Evolutionary conservation across 2,797 vertebrate species (phyloP).

Genomic region (Peromyscus eremicus): DNA sequence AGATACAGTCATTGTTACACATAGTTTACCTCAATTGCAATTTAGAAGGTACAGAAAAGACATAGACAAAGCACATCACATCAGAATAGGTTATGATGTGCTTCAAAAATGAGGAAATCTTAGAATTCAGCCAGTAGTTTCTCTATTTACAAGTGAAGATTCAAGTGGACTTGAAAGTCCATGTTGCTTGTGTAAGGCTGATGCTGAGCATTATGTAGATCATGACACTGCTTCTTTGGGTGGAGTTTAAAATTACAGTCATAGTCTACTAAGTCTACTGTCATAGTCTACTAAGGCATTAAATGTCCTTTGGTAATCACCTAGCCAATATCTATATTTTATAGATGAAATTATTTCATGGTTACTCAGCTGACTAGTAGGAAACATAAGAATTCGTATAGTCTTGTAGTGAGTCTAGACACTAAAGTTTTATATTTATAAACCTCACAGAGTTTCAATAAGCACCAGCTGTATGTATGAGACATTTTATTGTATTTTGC

Average conservation of each 20-base stretch:
- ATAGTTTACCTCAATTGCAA: neutral
- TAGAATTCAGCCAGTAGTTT: neutral
- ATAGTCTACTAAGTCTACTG: neutral
- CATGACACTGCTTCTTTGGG: neutral
- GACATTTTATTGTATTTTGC: constrained; percentile 57
- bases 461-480: constrained; percentile 32
- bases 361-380: neutral
- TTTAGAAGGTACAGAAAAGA: neutral
- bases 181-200: neutral
- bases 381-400: constrained; percentile 55
- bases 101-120: neutral
- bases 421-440: constrained; percentile 57
- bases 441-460: constrained; percentile 15
- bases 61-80: neutral
- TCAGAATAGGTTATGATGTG: neutral
- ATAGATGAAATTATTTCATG: neutral
- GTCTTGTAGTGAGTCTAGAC: neutral
- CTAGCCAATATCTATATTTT: neutral
- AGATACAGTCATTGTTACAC: neutral
- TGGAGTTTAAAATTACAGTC: neutral
- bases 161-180: neutral
- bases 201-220: neutral
- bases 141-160: neutral
- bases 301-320: neutral
- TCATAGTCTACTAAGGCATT: neutral